A percentile compares a stretch with the other conserved stretches of the same genome.
These are phyloP conservation scores for Rhamnusium bicolor DNA, from an alignment of 2,888 invertebrate genomes.

Conservation along the genomic window DNA sequence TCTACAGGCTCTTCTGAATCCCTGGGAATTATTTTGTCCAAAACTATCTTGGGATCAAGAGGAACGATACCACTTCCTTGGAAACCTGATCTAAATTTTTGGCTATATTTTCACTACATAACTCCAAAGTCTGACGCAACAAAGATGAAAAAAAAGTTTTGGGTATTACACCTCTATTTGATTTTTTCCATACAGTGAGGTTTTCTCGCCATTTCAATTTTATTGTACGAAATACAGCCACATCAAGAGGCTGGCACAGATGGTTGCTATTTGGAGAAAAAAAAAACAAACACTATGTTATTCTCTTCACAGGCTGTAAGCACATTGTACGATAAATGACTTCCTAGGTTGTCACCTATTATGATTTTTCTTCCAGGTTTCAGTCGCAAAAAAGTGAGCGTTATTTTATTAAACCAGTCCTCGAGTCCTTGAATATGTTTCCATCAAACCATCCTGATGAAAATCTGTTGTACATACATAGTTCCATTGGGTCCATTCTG, in stretches of 20 bases:
- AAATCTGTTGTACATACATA: background rate
- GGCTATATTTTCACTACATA: background rate
- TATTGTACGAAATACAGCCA: background rate
- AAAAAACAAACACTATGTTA: background rate
- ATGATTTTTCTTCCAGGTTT: background rate
- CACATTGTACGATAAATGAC: background rate
- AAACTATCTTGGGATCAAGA: background rate
- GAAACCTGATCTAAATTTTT: constrained; percentile 16
- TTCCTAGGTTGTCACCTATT: background rate
- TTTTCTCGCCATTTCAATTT: constrained; percentile 10
- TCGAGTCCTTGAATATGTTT: constrained; percentile 16
- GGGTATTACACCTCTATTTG: background rate
- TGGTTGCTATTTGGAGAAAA: background rate
- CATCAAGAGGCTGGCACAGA: background rate
- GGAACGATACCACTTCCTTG: constrained; percentile 19
- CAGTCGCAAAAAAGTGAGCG: background rate
- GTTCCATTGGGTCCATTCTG: background rate
- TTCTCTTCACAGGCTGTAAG: background rate
- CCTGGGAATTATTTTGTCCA: background rate
- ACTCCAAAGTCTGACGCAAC: background rate
- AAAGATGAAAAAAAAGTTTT: background rate
- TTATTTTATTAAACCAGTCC: constrained; percentile 18
- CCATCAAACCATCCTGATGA: constrained; percentile 15
- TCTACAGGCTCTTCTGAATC: background rate
- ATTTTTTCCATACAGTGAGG: background rate